Evolutionary conservation across 2,797 vertebrate species (phyloP), one percentile per base, ranked within the genome.

Genomic region (Phyllotis vaccarum): DNA sequence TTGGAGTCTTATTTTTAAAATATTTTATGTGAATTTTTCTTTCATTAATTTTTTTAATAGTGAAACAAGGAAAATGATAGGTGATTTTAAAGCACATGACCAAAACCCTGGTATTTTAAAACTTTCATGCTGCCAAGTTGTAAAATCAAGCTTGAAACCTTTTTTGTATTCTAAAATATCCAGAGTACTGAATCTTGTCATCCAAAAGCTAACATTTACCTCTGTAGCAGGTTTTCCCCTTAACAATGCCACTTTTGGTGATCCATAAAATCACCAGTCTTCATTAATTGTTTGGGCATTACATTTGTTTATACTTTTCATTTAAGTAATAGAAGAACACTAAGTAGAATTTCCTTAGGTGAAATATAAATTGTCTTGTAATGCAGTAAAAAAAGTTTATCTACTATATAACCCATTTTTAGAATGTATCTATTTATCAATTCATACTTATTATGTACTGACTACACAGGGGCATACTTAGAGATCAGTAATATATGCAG

Each of bases 381-480:
- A 54, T 82, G 72, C 5, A 80, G 81, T 72, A 2, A 93, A 90
- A 83, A 92, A 96, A 91, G 19, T 62, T 93, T 78, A 89, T 12
- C 62, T 89, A 95, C 3, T 34, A 3, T 46, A 93, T 27, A 85
- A 85, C 52, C 29, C 64, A 66, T 93, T 96, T 91, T 78, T 76
- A 91, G 87, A 91, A 94, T 94, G 70, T 52, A 60, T 29, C 49
- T 56, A 64, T 81, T 94, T 93, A 95, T 92, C 37, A 93, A 14
- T 74, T 94, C 56, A 86, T 6, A 78, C 5, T 70, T 21, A 3
- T 27, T 89, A 76, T 58, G 27, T 27, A 43, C 46, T 21, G 24
- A 87, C 87, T 91, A 85, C 72, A 40, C 16, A 86, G 90, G 37
- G 74, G 43, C 27, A 62, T 81, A 93, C 93, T 91, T 95, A 49